Conservation (phyloP, 2,888 invertebrate species). For the Drosophila recens region DNA sequence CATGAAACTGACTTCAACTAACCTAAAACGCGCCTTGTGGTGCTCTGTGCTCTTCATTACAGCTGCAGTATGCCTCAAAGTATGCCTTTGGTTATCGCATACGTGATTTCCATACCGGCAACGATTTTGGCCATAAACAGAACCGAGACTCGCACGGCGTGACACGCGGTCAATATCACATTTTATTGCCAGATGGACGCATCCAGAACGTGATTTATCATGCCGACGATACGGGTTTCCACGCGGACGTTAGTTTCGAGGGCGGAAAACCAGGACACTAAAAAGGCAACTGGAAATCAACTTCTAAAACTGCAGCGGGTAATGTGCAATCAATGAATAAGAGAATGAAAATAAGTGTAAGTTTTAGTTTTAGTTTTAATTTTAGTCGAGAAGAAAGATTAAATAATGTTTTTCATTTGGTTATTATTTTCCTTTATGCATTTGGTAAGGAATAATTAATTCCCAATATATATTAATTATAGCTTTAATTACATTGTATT, state of each 20-base stretch:
- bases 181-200: constrained; percentile 92
- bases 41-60: constrained; percentile 63
- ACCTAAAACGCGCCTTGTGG: constrained; percentile 13
- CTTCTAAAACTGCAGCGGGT: constrained; percentile 21
- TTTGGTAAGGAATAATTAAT: constrained; percentile 6
- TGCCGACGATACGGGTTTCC: constrained; percentile 91
- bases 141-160: constrained; percentile 88
- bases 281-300: constrained; percentile 20
- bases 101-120: constrained; percentile 89
- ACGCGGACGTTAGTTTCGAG: constrained; percentile 91
- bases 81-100: constrained; percentile 91
- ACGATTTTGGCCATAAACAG: constrained; percentile 92
- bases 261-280: constrained; percentile 65
- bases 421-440: constrained; percentile 7
- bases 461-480: constrained; percentile 11
- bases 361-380: constrained; percentile 23
- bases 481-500: constrained; percentile 16
- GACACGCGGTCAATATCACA: constrained; percentile 91
- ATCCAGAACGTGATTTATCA: constrained; percentile 92
- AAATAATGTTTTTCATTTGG: constrained; percentile 2
- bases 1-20: constrained; percentile 37
- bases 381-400: neutral
- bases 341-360: neutral
- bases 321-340: constrained; percentile 42
- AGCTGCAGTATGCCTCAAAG: constrained; percentile 88